Percentiles rank a stretch among this genome's conserved stretches.
These are phyloP conservation scores for Amiota communis DNA, from an alignment of 2,888 invertebrate species.

Conservation along the genomic window DNA sequence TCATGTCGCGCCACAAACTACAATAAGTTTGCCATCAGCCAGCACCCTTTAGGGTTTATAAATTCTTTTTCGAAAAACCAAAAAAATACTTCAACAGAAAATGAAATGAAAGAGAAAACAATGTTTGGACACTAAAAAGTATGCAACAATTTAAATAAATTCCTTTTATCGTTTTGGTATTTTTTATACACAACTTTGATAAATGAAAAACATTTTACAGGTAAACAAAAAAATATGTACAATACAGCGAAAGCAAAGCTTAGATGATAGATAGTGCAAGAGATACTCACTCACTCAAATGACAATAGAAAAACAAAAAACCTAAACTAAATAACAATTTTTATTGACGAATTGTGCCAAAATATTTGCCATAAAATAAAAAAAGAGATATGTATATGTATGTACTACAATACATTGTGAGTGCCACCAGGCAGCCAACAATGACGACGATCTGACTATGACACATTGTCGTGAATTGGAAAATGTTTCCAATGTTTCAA, in stretches of 20 bases:
- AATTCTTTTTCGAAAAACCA: no score
- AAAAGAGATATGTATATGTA: slow-evolving; percentile 9
- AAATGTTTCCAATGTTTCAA: not conserved
- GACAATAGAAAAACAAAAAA: not conserved
- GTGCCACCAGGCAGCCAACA: slow-evolving; percentile 32
- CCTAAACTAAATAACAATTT: slow-evolving; percentile 30
- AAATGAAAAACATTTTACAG: slow-evolving; percentile 15
- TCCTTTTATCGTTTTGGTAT: not conserved
- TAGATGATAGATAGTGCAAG: not conserved
- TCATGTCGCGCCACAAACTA: no score
- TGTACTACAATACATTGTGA: no score
- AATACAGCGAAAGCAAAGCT: slow-evolving; percentile 13
- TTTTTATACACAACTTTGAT: no score
- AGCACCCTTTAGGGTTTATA: no score
- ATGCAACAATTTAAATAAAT: not conserved
- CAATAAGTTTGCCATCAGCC: no score
- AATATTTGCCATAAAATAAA: slow-evolving; percentile 25
- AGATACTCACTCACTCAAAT: not conserved
- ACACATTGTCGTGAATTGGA: not conserved
- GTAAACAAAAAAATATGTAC: slow-evolving; percentile 5
- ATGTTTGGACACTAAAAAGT: slow-evolving; percentile 40
- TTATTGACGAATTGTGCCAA: slow-evolving; percentile 38
- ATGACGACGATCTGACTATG: not conserved
- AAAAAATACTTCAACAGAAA: no score
- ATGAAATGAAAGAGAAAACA: slow-evolving; percentile 37